Evolutionary conservation across 2,797 vertebrate species (phyloP).

Genomic region (Sphaeramia orbicularis): DNA sequence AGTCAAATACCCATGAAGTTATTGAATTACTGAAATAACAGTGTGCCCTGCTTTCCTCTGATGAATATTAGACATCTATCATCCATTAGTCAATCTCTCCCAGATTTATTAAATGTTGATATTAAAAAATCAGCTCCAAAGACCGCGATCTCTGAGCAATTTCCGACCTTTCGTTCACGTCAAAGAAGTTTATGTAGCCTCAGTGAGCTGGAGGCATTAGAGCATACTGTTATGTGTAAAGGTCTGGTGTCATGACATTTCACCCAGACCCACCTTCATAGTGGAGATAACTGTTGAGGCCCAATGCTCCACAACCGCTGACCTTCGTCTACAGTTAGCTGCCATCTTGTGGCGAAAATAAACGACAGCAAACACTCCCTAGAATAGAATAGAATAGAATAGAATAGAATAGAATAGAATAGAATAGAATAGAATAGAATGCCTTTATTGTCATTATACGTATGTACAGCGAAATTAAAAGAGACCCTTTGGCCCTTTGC

Average conservation of each 20-base stretch:
- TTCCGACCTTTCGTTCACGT: background rate
- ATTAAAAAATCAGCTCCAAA: conserved; percentile 1
- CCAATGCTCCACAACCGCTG: too few species aligned
- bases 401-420: too few species aligned
- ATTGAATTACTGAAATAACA: background rate
- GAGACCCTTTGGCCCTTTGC: background rate
- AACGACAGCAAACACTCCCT: background rate
- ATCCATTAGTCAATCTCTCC: background rate
- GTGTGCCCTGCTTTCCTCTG: background rate
- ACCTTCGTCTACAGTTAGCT: conserved; percentile 6
- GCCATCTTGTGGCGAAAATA: conserved; percentile 67
- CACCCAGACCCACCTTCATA: background rate
- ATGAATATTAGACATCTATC: background rate
- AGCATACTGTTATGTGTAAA: background rate
- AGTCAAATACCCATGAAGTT: background rate
- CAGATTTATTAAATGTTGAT: background rate
- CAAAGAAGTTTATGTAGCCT: background rate
- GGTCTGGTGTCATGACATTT: background rate
- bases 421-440: too few species aligned
- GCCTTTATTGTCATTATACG: too few species aligned
- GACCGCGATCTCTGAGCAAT: conserved; percentile 8
- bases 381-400: too few species aligned
- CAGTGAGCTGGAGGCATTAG: background rate
- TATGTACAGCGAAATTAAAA: too few species aligned
- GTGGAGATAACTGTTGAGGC: too few species aligned